Base-by-base conservation (phyloP, 2,888 invertebrate genomes). In the Dasysyrphus albostriatus region DNA sequence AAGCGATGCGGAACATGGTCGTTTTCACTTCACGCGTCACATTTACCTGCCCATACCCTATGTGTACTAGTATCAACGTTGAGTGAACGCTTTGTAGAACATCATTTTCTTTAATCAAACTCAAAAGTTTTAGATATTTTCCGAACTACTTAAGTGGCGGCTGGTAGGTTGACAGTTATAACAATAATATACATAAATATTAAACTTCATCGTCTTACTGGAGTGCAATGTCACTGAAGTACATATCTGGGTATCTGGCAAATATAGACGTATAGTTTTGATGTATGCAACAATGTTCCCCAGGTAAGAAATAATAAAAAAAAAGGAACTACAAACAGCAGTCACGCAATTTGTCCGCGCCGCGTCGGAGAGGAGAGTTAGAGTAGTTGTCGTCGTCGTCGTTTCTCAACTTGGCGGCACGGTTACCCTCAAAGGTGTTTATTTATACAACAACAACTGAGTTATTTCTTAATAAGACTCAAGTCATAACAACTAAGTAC, bases 361-460 rank as follows among this genome's bases (percentile, higher is more conserved):
- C 24, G 24, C 24, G 24, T 3, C 24, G 24, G 24, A 24, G 24
- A 24, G 24, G 51, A 37, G 51, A 32, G 32, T 29, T 9, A 39
- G 19, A 39, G 67, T 67, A 34, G 34, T 49, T 14, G 44, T 37
- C 12, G 24, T 34, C 14, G 12, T n/a, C 4, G 16, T 32, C 6
- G 32, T 24, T 24, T 24, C 9, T 7, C 19, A 8, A 14, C 39
- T 4, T 37, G 69, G 72, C 72, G 58, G 61, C 63, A 39, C 44
- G 32, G 59, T 59, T 70, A 54, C 65, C 82, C 67, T 83, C 78
- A 87, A 87, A 87, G 87, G 83, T 83, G 87, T 83, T 79, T 79
- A 75, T 83, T 83, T 75, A 83, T 83, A 78, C 70, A 49, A 79
- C 83, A 65, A 58, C 29, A 59, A 59, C 59, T 72, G 37, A 58